Base-by-base conservation (phyloP, 1,140 invertebrate species). In the Anadara kagoshimensis region DNA sequence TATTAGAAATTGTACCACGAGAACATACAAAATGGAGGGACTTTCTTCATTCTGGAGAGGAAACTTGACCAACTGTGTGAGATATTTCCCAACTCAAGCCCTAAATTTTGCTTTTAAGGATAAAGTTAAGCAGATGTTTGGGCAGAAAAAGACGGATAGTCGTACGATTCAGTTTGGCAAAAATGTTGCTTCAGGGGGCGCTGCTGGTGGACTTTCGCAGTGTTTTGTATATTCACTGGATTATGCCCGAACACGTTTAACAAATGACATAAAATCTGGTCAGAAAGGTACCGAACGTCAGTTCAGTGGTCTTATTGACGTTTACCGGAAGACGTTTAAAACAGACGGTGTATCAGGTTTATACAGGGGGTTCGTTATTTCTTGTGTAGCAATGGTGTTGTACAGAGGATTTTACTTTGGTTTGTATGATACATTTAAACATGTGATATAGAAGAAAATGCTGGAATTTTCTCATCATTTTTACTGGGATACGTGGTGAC, bases 351-450 rank as follows among this genome's bases (percentile, higher is more conserved):
- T 96, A 36, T 87, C 91, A 76, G 97, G 96, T 76, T 91, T 97
- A 76, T 98, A 98, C 92, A 92, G 96, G 90, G 97, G 97, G 78
- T 98, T 98, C 89, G 93, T 93, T 78, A 96, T 98, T 71, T 98
- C 96, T 56, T 96, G 87, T 78, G 85, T 90, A 22, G 89, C 88
- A 76, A 90, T 91, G 67, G 83, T 91, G 47, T 86, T 90, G 12
- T 91, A 91, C 85, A 84, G 96, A 88, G 97, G 96, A 36, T 93
- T 94, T 78, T 98, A 97, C 92, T 98, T 98, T 89, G 97, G 97
- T 80, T 94, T 96, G 90, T 98, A 96, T 90, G 97, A 98, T 90
- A 98, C 96, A 47, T 93, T 94, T 68, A 96, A 94, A 89, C 94
- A 94, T 77, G 93, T 95, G 92, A 89, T 96, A 81, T 95, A 75